Evolutionary conservation across 2,797 vertebrate species (phyloP), one percentile per base, ranked within the genome.

Genomic region (Pseudomugil gertrudae): DNA sequence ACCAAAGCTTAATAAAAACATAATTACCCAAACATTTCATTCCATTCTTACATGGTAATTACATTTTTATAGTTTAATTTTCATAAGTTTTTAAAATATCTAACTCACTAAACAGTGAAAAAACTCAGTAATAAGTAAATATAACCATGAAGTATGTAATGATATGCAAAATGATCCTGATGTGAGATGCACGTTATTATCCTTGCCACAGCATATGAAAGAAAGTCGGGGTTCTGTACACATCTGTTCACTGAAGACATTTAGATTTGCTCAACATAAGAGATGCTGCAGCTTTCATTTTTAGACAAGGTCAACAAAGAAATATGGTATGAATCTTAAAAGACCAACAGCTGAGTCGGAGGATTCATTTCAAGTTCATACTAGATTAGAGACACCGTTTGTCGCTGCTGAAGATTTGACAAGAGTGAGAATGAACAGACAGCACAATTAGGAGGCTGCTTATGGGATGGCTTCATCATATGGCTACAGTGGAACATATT

Each of bases 361-460:
- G 76, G 72, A 85, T 69, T 45, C 45, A 66, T 84, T 72, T 78
- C 24, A 1, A 66, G 80, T 79, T 92, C 84, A 45, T 54, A 75
- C 81, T 85, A 78, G 57, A 87, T 90, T 88, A 91, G 79, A 80
- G 77, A 77, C 78, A 86, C 81, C 27, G 64, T 79, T 83, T 74
- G 65, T 66, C 0, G 74, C 78, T 84, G 87, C 85, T 74, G 58
- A 86, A 81, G 81, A 51, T 66, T 72, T 75, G 88, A 91, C 83
- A 87, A 88, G 81, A 87, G 71, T 57, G 75, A 83, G 74, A 86
- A 56, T 77, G 80, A 90, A 84, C 87, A 90, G 87, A 85, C 89
- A 87, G 77, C 61, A 68, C 84, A 89, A 92, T 92, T 90, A 90
- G 80, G 74, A 80, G 61, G 74, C 85, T 85, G 84, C 80, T 84